Base-by-base conservation (phyloP, 1,140 invertebrate genomes). In the Anagrus nilaparvatae region DNA sequence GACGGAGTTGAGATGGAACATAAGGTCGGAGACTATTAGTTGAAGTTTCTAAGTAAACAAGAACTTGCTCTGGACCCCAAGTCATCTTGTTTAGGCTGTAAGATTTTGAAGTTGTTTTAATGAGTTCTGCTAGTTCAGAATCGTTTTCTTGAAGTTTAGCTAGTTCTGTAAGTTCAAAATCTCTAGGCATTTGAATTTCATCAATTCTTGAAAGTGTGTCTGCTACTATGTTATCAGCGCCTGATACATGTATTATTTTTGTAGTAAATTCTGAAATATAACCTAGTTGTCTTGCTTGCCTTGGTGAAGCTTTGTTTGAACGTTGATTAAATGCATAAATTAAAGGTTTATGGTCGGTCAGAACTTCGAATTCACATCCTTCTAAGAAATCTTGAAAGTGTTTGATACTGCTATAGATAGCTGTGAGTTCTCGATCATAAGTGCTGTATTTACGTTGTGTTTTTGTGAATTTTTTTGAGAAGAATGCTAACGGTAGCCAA, bases 1-100 rank as follows among this genome's bases (percentile, higher is more conserved):
- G 24, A 4, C 43, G 14, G 3, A 49, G 18, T 4, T 0, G 7
- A 1, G 6, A 10, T 7, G 47, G 39, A 6, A 49, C 20, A 31
- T 46, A 43, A 3, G 43, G 47, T 3, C 47, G 33, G 6, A 38
- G 10, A 13, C n/a, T n/a, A n/a, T n/a, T n/a, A n/a, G n/a, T n/a
- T n/a, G n/a, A n/a, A n/a, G n/a, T n/a, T n/a, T n/a, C n/a, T 31
- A 49, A 47, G 10, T 31, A 16, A 3, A 29, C 8, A 19, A 30
- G 14, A 13, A 19, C 8, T 7, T 35, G 16, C 10, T 20, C 23
- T 5, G 14, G 20, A 4, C 8, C n/a, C 19, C 9, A 8, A 24
- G n/a, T n/a, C 24, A 28, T 20, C 7, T 10, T 14, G 8, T 7
- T 16, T 32, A 7, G 30, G 14, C 6, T 32, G 7, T 27, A 27